These are phyloP conservation scores for Hippolais icterina DNA, from an alignment of 2,113 vertebrate species.

Conservation along the genomic window DNA sequence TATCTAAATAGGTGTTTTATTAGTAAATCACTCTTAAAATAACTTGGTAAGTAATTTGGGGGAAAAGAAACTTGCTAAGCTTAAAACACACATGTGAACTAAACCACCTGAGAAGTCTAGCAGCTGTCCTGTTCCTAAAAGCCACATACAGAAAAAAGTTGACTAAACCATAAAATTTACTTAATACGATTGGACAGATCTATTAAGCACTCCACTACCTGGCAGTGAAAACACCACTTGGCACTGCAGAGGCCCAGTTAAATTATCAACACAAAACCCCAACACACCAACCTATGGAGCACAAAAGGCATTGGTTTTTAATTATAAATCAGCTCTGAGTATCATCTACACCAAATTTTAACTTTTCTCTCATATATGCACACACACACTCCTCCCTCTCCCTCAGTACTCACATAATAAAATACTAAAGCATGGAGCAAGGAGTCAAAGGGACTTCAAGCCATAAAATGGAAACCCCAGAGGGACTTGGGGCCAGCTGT, in stretches of 20 bases:
- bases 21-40: not conserved
- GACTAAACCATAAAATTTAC: slow-evolving; percentile 2
- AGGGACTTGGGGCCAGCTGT: not conserved
- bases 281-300: not conserved
- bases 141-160: slow-evolving; percentile 23
- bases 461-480: not conserved
- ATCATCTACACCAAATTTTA: not conserved
- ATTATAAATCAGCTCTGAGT: not conserved
- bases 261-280: not conserved
- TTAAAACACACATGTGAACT: not conserved
- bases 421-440: not conserved
- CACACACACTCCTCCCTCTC: accelerated
- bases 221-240: slow-evolving; percentile 25
- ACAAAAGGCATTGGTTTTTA: not conserved
- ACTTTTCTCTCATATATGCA: not conserved
- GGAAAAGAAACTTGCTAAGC: not conserved
- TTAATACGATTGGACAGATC: slow-evolving; percentile 30
- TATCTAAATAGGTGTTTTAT: not conserved
- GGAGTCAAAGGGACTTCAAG: not conserved
- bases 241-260: not conserved
- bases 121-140: slow-evolving; percentile 23
- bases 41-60: not conserved
- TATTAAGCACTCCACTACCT: slow-evolving; percentile 46
- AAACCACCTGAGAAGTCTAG: not conserved
- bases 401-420: not conserved